Evolutionary conservation across 1,140 invertebrate species (phyloP).

Genomic region (Acyrthosiphon pisum): DNA sequence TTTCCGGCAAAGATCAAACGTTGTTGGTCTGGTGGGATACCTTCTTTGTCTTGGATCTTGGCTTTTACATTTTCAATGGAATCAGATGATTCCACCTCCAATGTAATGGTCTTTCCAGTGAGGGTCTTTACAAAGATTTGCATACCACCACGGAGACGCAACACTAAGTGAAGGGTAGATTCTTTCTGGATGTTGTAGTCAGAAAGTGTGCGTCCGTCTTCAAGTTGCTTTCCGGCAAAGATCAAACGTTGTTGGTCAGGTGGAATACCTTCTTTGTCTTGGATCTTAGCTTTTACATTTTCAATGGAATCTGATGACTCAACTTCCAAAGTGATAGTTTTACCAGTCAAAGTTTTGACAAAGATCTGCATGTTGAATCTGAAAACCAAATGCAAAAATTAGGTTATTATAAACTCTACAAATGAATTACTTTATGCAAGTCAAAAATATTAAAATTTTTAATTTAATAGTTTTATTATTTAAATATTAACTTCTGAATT

Average conservation of each 20-base stretch:
- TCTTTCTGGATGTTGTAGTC: constrained; percentile 84
- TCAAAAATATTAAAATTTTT: background rate
- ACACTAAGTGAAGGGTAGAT: background rate
- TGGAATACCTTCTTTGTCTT: constrained; percentile 3
- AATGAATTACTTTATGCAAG: background rate
- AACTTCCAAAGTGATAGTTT: background rate
- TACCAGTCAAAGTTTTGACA: background rate
- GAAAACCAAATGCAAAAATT: constrained; percentile 46
- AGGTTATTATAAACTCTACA: background rate
- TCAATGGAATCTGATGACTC: background rate
- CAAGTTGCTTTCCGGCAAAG: constrained; percentile 81
- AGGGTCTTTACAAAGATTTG: too few relatives aligned
- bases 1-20: constrained; percentile 75
- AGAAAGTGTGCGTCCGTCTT: constrained; percentile 72
- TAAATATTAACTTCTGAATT: background rate
- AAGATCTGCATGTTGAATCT: constrained; percentile 83
- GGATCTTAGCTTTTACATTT: background rate
- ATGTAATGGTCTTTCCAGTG: too few relatives aligned
- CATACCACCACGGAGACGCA: background rate
- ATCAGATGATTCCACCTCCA: too few relatives aligned
- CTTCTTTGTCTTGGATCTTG: too few relatives aligned
- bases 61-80: too few relatives aligned
- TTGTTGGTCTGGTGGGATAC: background rate
- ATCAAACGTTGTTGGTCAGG: constrained; percentile 63
- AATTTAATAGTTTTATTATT: too few relatives aligned